Evolutionary conservation across 1,140 invertebrate genomes (phyloP), one percentile per base, ranked within the genome.

Genomic region (Linepithema humile): DNA sequence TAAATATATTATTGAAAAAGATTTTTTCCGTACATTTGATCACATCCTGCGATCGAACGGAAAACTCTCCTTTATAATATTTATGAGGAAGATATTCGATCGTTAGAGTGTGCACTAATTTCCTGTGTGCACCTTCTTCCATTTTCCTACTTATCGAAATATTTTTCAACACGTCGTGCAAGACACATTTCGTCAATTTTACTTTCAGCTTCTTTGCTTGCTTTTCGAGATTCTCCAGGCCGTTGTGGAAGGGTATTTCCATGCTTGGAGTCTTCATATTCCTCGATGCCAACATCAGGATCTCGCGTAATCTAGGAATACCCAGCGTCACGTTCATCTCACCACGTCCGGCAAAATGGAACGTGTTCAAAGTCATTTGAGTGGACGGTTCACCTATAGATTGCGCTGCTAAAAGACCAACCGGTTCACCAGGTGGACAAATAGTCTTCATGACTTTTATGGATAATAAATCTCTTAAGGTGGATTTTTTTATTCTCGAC

Each of bases 271-370:
- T 99, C 94, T 99, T 98, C 17, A 99, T 98, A 60, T 97, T 97
- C 15, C 96, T 96, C 0, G 98, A 98, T 0, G 98, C 98, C 86
- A 98, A 97, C 98, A 99, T 99, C 0, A 99, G 95, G 85, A 99
- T 99, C 96, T 99, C 99, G 91, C 98, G 95, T 1, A 99, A 95
- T 89, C 99, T 96, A 0, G 99, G 99, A 88, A 99, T 99, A 96
- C 98, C 99, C 0, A 99, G 95, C 0, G 99, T 99, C 0, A 99
- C 99, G 94, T 99, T 99, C 98, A 99, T 99, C 94, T 99, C 99
- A 95, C 99, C 99, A 95, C 98, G 96, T 93, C 99, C 99, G 89
- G 99, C 99, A 95, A 99, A 99, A 93, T 99, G 99, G 94, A 99
- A 99, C 45, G 99, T 99, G 91, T 99, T 99, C 85, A 99, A 93